These are phyloP conservation scores for Sciurus vulgaris DNA, from an alignment of 2,797 vertebrate genomes.

Conservation along the genomic window DNA sequence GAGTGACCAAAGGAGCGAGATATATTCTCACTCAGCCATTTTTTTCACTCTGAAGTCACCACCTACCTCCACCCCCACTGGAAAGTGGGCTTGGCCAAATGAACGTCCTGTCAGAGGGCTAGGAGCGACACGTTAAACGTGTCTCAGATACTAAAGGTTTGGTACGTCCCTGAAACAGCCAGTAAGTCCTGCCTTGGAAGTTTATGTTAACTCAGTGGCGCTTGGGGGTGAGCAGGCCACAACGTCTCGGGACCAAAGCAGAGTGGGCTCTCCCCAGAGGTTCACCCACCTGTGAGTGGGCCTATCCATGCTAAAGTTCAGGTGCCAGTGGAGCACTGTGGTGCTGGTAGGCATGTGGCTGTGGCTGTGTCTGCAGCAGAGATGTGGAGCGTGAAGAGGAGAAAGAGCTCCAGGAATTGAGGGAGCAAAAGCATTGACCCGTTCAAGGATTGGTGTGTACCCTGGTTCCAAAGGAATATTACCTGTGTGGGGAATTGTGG, in stretches of 20 bases:
- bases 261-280: background rate
- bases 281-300: background rate
- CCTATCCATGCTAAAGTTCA: background rate
- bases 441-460: background rate
- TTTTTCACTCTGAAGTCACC: background rate
- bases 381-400: background rate
- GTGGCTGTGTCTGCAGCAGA: background rate
- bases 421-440: background rate
- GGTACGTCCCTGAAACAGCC: background rate
- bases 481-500: background rate
- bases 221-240: background rate
- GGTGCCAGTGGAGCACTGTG: background rate
- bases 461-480: background rate
- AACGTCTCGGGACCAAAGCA: background rate
- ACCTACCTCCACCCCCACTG: rapidly evolving
- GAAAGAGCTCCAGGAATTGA: background rate
- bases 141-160: background rate
- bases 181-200: background rate
- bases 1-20: background rate
- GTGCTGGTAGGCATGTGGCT: background rate
- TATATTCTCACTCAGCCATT: background rate
- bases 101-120: background rate
- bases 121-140: background rate
- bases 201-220: background rate
- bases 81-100: background rate